These are phyloP conservation scores for Temnothorax unifasciatus DNA, from an alignment of 2,888 invertebrate species.

Conservation along the genomic window DNA sequence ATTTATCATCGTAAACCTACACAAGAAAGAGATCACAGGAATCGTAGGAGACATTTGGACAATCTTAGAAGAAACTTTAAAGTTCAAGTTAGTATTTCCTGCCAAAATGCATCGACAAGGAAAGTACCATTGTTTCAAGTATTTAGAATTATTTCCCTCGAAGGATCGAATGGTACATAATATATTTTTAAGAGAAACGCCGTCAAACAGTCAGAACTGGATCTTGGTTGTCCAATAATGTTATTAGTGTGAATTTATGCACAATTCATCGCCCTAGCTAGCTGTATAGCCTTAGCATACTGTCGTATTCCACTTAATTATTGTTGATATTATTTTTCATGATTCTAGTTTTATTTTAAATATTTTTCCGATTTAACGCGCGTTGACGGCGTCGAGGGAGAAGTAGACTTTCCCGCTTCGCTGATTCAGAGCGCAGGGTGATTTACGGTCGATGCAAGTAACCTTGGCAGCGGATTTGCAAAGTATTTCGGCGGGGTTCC, in stretches of 20 bases:
- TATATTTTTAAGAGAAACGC: too few relatives aligned
- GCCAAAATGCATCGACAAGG: background rate
- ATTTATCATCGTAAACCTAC: slow-evolving; percentile 80
- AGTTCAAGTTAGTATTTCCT: slow-evolving; percentile 81
- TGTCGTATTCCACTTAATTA: too few relatives aligned
- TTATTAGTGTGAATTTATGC: too few relatives aligned
- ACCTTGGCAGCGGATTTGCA: background rate
- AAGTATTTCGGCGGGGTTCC: slow-evolving; percentile 22
- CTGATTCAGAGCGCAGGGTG: background rate
- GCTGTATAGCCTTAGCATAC: too few relatives aligned
- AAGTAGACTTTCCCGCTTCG: background rate
- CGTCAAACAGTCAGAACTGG: too few relatives aligned
- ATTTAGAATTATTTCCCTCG: background rate
- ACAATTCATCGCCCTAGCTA: too few relatives aligned
- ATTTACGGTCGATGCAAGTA: background rate
- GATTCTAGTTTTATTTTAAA: background rate
- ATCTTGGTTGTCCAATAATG: too few relatives aligned
- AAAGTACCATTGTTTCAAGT: background rate
- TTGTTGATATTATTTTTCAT: background rate
- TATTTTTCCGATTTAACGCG: background rate
- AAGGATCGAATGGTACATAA: background rate
- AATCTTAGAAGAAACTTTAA: slow-evolving; percentile 81
- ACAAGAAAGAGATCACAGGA: slow-evolving; percentile 81
- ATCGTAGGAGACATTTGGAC: slow-evolving; percentile 86
- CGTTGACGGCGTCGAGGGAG: background rate